These are phyloP conservation scores for Synanthedon vespiformis DNA, from an alignment of 2,888 invertebrate genomes.

Conservation along the genomic window DNA sequence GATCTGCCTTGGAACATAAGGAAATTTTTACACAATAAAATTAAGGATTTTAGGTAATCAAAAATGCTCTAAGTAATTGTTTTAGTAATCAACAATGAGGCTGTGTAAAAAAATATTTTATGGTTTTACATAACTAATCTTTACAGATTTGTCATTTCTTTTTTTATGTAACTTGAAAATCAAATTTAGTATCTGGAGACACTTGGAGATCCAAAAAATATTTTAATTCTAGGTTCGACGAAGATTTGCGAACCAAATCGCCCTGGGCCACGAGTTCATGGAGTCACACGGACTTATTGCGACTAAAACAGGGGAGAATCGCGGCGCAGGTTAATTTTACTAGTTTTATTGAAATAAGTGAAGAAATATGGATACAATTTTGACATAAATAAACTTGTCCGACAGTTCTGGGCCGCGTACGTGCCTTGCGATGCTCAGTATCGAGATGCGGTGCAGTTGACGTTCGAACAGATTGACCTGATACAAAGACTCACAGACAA, in stretches of 20 bases:
- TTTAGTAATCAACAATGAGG: background rate
- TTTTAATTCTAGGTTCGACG: constrained; percentile 59
- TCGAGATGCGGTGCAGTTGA: constrained; percentile 85
- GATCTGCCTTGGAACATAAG: constrained; percentile 92
- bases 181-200: too few species aligned
- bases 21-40: constrained; percentile 89
- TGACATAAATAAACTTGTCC: constrained; percentile 8
- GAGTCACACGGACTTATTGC: constrained; percentile 83
- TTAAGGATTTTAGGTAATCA: constrained; percentile 81
- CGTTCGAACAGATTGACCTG: constrained; percentile 87
- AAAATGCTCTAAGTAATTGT: background rate
- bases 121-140: too few species aligned
- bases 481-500: constrained; percentile 84
- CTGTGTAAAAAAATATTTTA: background rate
- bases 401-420: constrained; percentile 89
- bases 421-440: constrained; percentile 86
- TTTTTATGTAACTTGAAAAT: too few species aligned
- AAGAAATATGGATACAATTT: background rate
- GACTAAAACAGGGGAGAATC: constrained; percentile 79
- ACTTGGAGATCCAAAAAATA: too few species aligned
- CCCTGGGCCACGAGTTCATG: constrained; percentile 83
- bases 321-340: constrained; percentile 75
- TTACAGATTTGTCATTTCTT: too few species aligned
- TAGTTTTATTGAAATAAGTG: background rate
- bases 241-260: constrained; percentile 75